phyloP scores from a whole-genome alignment of 2,113 vertebrate genomes.

The Prolemur simus region DNA sequence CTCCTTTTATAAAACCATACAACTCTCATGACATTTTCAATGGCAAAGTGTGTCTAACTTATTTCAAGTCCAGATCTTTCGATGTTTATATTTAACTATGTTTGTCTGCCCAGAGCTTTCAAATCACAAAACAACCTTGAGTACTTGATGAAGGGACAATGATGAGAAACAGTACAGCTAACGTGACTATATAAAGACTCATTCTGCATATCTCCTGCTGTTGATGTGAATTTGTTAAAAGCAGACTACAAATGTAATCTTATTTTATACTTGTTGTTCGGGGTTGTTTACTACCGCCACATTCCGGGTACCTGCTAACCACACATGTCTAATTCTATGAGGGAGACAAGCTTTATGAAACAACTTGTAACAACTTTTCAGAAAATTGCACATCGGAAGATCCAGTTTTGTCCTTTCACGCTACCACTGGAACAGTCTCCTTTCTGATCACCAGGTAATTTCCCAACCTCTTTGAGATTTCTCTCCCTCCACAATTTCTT shows the following conservation, averaged over 20 bases:
- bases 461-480: conserved; percentile 37
- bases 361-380: conserved; percentile 57
- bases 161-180: background rate
- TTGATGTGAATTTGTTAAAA: background rate
- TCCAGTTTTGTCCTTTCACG: conserved; percentile 46
- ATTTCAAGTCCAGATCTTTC: background rate
- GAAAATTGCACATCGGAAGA: conserved; percentile 63
- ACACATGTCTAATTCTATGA: conserved; percentile 55
- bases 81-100: background rate
- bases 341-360: conserved; percentile 52
- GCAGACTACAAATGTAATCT: conserved; percentile 10
- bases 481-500: conserved; percentile 57
- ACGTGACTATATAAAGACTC: background rate
- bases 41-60: background rate
- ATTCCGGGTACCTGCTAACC: conserved; percentile 42
- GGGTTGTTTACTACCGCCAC: conserved; percentile 18
- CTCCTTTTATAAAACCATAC: background rate
- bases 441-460: conserved; percentile 58
- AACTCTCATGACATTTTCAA: background rate
- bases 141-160: background rate
- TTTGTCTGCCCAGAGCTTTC: background rate
- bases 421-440: conserved; percentile 27
- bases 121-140: background rate
- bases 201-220: background rate
- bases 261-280: conserved; percentile 14